These are phyloP conservation scores for Chrysolina haemoptera DNA, from an alignment of 2,888 invertebrate genomes.

Conservation along the genomic window DNA sequence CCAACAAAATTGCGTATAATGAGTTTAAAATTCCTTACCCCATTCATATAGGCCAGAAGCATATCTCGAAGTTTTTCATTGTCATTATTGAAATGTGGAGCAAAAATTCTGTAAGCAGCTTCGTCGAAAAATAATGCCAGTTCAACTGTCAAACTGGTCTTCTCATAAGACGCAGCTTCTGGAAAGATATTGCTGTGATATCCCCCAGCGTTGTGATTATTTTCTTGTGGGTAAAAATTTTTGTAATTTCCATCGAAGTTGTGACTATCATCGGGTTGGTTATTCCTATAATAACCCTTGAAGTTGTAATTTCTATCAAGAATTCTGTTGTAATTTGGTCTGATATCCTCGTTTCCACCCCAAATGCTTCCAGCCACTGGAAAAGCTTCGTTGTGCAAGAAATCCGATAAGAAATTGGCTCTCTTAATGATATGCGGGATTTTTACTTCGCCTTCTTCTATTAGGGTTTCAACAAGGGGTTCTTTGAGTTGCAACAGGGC, in stretches of 20 bases:
- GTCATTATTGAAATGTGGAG: conserved; percentile 78
- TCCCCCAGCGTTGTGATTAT: conserved; percentile 15
- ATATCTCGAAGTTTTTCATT: conserved; percentile 80
- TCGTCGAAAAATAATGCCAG: conserved; percentile 83
- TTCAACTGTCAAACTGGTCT: conserved; percentile 75
- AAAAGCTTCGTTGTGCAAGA: conserved; percentile 67
- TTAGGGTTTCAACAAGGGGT: conserved; percentile 59
- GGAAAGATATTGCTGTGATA: conserved; percentile 20
- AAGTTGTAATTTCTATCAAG: conserved; percentile 18
- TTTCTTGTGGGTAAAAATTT: background rate
- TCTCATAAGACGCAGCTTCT: conserved; percentile 38
- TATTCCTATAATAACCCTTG: background rate
- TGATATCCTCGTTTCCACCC: conserved; percentile 47
- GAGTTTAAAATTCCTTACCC: conserved; percentile 69
- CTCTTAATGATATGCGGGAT: conserved; percentile 75
- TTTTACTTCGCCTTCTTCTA: conserved; percentile 50
- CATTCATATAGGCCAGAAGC: conserved; percentile 85
- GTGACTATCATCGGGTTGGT: background rate
- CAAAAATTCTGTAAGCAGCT: conserved; percentile 80
- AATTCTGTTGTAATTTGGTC: conserved; percentile 32
- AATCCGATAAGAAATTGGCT: conserved; percentile 70
- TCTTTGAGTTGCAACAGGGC: conserved; percentile 66
- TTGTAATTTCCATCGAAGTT: background rate
- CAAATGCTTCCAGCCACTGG: conserved; percentile 51
- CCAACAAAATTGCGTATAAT: background rate